Base-by-base conservation (phyloP, 2,888 invertebrate genomes). In the Lapara coniferarum region DNA sequence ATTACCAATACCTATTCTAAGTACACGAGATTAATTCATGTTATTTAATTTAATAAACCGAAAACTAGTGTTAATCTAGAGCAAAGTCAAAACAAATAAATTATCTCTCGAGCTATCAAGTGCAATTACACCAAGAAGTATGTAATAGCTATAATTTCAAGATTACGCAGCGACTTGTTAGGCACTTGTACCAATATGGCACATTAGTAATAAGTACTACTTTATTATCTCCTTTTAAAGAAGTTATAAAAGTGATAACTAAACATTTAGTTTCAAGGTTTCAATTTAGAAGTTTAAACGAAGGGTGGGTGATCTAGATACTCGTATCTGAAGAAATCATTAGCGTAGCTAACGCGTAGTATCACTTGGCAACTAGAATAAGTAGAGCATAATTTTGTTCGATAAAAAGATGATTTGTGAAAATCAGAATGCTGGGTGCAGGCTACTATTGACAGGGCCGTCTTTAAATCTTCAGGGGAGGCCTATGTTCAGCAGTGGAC, bases 141-240 rank as follows among this genome's bases (percentile, higher is more conserved):
- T n/a, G n/a, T 49, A 59, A 59, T 59, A 49, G 49, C 46, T 8
- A 12, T 19, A 19, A 46, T 63, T 19, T 37, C 5, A 13, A 14
- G 19, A 57, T 30, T 6, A 13, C 19, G 12, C 13, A 49, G 12
- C 19, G 46, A 19, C 49, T 6, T 6, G 63, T 19, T 46, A 19
- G 19, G 19, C n/a, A 55, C 7, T 19, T 6, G 49, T 19, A 49
- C 4, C 55, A 55, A 55, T 49, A 63, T 63, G 63, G 63, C 19
- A 16, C 63, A 19, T 19, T 63, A 13, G 63, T 63, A 63, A 63
- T 63, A 46, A 49, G 63, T 12, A 16, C 19, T 46, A 46, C 59
- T 46, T 63, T 46, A 46, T 49, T 19, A 63, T 49, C 7, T 63
- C 63, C 63, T 63, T 63, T 63, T 63, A 63, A 46, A 63, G 63